Evolutionary conservation across 53 echinoderm and acorn worm genomes (phyloP).

Genomic region (Patiria pectinifera): DNA sequence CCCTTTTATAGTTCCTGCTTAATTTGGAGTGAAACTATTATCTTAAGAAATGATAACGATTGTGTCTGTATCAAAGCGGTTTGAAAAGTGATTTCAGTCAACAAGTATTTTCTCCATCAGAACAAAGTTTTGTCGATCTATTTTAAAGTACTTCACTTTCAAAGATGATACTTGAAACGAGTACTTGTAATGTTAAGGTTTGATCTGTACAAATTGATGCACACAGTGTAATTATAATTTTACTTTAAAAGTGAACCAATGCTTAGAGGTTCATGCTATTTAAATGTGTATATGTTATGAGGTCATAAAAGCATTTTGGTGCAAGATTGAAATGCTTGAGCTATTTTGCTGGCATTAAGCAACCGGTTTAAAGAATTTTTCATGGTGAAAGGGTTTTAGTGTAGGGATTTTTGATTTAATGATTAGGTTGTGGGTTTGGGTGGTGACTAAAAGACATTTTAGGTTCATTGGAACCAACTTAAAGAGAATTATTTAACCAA

Average conservation of each 20-base stretch:
- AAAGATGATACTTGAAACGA: neutral
- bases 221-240: constrained; percentile 32
- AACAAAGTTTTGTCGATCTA: neutral
- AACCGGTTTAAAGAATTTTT: neutral
- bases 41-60: too few species aligned
- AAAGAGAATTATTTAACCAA: neutral
- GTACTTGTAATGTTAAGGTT: neutral
- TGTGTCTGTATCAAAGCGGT: too few species aligned
- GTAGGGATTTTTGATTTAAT: neutral
- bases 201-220: constrained; percentile 50
- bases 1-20: too few species aligned
- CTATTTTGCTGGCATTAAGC: neutral
- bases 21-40: too few species aligned
- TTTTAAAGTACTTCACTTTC: neutral
- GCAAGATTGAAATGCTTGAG: neutral
- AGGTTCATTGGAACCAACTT: neutral
- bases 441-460: neutral
- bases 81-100: too few species aligned
- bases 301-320: neutral
- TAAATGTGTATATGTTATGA: neutral
- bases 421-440: neutral
- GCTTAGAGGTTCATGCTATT: neutral
- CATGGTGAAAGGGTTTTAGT: neutral
- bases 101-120: neutral
- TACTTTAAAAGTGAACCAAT: constrained; percentile 18